Percentiles rank a stretch among this genome's conserved stretches.
phyloP scores from a whole-genome alignment of 2,888 invertebrate species.

The Agrotis puta region DNA sequence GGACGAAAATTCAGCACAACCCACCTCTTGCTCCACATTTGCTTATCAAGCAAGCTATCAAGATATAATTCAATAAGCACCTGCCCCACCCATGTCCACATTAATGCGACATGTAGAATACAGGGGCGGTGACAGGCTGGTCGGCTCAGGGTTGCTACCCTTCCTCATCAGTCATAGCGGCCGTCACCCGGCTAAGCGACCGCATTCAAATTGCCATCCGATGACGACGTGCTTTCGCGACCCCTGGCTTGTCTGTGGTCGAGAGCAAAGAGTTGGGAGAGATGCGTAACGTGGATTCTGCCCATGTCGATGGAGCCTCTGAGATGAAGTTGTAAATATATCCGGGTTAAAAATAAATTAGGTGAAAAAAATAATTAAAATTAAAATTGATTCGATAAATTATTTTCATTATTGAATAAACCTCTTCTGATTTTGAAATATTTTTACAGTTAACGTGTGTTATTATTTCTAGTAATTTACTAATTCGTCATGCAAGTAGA shows the following conservation, averaged over 20 bases:
- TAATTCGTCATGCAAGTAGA: too few species aligned
- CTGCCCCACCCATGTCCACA: slow-evolving; percentile 78
- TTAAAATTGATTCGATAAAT: too few species aligned
- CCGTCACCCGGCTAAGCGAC: slow-evolving; percentile 89
- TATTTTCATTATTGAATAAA: too few species aligned
- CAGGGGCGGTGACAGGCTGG: slow-evolving; percentile 85
- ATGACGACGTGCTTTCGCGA: slow-evolving; percentile 90
- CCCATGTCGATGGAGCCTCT: slow-evolving; percentile 33
- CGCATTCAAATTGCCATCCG: slow-evolving; percentile 90
- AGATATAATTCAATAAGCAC: slow-evolving; percentile 71
- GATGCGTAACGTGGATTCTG: slow-evolving; percentile 15
- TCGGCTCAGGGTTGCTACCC: slow-evolving; percentile 84
- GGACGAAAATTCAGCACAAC: background rate
- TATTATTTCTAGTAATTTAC: too few species aligned
- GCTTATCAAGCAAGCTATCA: slow-evolving; percentile 53
- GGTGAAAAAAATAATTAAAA: too few species aligned
- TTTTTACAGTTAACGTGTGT: background rate
- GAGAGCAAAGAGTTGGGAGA: slow-evolving; percentile 70
- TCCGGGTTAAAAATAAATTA: background rate
- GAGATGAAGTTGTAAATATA: background rate
- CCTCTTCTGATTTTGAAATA: background rate
- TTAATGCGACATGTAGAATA: slow-evolving; percentile 84
- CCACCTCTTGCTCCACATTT: slow-evolving; percentile 34
- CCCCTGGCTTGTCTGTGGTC: slow-evolving; percentile 86
- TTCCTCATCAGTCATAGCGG: slow-evolving; percentile 90